Evolutionary conservation across 1,140 invertebrate species (phyloP), one percentile per base, ranked within the genome.

Genomic region (Plodia interpunctella): DNA sequence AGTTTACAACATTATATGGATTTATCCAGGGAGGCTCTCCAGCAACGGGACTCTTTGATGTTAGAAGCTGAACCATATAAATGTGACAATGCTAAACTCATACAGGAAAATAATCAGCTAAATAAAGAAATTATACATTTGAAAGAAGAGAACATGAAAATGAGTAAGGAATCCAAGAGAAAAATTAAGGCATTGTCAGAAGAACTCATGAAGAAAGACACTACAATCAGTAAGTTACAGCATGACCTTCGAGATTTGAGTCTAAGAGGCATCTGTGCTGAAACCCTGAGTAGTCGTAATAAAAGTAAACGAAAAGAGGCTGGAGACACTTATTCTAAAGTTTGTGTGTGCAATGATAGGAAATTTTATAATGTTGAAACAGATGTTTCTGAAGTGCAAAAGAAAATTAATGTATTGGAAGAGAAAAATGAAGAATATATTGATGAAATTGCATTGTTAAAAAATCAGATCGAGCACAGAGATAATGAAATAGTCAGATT

Each of bases 1-100:
- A 95, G 93, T 76, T 86, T 96, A 25, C 93, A 94, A 72, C 93
- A 96, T 86, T 95, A 94, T 70, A 96, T 96, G 90, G 92, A 93
- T 52, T 79, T 94, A 51, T 92, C 93, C 5, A 92, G 94, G 80
- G 90, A 94, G 70, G 92, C 92, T 57, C 79, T 91, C 55, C 73
- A 92, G 89, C 91, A 93, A 77, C 87, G 91, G 54, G 91, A 91
- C 78, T 80, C 90, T 49, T 78, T 94, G 50, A 90, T 93, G 81
- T 78, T 90, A 21, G 90, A 91, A 68, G 86, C 91, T 54, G 93
- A 94, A 80, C 94, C 94, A 1, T 94, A 94, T 66, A 94, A 93
- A 83, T 93, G 91, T 86, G 94, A 94, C 73, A 94, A 94, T 90
- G 91, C 91, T 32, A 93, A 91, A 77, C 80, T 94, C 35, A 91